A percentile compares a stretch with the other conserved stretches of the same genome.
These are phyloP conservation scores for Eupithecia exiguata DNA, from an alignment of 2,888 invertebrate species.

Conservation along the genomic window DNA sequence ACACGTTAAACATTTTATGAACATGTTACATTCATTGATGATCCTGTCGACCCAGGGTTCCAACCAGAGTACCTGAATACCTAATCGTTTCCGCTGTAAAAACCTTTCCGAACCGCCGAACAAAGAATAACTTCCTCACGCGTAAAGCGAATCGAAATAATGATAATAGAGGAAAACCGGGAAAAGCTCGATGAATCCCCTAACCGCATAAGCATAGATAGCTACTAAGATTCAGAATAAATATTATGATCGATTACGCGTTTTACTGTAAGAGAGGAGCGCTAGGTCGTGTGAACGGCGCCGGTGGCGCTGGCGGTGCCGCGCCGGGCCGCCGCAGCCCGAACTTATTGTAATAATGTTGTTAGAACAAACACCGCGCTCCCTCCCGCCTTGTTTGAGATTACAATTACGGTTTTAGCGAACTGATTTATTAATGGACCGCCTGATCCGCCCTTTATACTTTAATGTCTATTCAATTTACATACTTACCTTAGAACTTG, in stretches of 20 bases:
- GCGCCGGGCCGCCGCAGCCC: constrained; percentile 51
- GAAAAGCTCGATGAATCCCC: constrained; percentile 22
- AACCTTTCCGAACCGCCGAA: constrained; percentile 2
- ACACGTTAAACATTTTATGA: not conserved
- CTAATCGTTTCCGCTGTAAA: constrained; percentile 7
- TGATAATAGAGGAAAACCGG: constrained; percentile 21
- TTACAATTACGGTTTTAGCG: constrained; percentile 84
- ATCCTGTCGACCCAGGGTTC: not conserved
- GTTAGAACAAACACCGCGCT: constrained; percentile 80
- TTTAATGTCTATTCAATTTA: constrained; percentile 82
- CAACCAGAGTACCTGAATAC: constrained; percentile 10
- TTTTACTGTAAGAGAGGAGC: constrained; percentile 44
- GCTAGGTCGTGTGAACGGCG: constrained; percentile 60
- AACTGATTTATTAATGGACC: constrained; percentile 84
- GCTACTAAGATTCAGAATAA: constrained; percentile 33
- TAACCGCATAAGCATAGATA: constrained; percentile 28
- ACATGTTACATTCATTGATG: too few relatives aligned
- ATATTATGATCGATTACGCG: constrained; percentile 35
- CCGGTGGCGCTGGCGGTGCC: constrained; percentile 53
- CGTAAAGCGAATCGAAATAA: constrained; percentile 17
- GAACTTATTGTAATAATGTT: constrained; percentile 84
- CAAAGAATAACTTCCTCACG: constrained; percentile 13
- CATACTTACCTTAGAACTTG: constrained; percentile 62
- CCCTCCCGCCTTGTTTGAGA: constrained; percentile 81
- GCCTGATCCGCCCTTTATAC: constrained; percentile 82